Conservation (phyloP, 2,888 invertebrate species). For the Taenaris catops region DNA sequence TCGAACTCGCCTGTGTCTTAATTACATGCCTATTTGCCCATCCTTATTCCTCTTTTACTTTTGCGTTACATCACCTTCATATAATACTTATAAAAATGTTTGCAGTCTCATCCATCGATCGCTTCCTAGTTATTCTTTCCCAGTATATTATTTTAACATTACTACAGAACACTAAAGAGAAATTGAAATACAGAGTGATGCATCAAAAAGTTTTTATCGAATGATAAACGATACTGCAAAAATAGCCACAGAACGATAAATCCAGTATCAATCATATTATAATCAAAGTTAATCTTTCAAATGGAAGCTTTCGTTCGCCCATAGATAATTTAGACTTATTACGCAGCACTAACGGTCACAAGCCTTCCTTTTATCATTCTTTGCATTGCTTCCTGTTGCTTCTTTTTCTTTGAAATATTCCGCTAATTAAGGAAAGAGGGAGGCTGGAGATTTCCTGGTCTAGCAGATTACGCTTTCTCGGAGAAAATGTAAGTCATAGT, state of each 20-base stretch:
- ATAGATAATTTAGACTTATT: slow-evolving; percentile 21
- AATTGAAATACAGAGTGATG: slow-evolving; percentile 4
- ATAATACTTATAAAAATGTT: no score
- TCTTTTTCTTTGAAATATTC: slow-evolving; percentile 67
- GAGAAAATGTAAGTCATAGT: slow-evolving; percentile 53
- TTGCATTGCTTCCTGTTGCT: slow-evolving; percentile 59
- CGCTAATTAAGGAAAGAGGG: slow-evolving; percentile 72
- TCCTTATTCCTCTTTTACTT: no score
- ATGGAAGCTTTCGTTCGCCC: slow-evolving; percentile 11
- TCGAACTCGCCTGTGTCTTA: no score
- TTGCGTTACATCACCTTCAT: no score
- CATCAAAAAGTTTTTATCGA: slow-evolving; percentile 8
- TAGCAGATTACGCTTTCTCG: slow-evolving; percentile 66
- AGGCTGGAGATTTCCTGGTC: slow-evolving; percentile 70
- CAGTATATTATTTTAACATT: neutral
- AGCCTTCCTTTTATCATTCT: slow-evolving; percentile 50
- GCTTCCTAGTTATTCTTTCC: neutral
- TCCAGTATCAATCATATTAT: slow-evolving; percentile 14
- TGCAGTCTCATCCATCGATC: no score
- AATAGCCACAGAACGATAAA: slow-evolving; percentile 10
- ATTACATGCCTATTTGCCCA: no score
- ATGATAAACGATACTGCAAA: slow-evolving; percentile 7
- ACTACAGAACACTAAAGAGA: neutral
- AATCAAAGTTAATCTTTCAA: slow-evolving; percentile 19
- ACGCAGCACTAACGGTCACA: slow-evolving; percentile 47